Conservation (phyloP, 2,113 vertebrate genomes). For the Urocynchramus pylzowi region DNA sequence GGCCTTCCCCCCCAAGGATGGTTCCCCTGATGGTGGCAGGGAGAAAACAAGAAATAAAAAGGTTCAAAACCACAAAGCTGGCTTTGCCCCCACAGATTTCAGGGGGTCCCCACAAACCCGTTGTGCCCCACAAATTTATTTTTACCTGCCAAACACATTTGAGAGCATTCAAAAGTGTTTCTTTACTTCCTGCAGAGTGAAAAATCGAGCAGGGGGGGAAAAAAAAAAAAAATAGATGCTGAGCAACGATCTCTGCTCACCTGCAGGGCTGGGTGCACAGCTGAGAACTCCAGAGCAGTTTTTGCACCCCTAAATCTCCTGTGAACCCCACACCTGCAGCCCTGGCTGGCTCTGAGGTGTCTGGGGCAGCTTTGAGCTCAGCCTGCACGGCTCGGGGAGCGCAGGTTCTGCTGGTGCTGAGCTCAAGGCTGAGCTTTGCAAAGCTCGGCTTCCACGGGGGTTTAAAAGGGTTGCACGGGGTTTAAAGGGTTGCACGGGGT, state of each 20-base stretch:
- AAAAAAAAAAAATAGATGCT: neutral
- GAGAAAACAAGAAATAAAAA: too few species aligned
- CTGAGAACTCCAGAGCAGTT: neutral
- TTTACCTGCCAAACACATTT: neutral
- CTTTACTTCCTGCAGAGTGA: conserved; percentile 20
- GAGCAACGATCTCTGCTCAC: conserved; percentile 54
- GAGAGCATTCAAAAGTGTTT: neutral
- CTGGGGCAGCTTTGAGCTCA: too few species aligned
- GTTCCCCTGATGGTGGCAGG: too few species aligned
- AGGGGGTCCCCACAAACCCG: neutral
- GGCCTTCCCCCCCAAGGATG: too few species aligned
- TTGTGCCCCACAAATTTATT: neutral
- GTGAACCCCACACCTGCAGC: conserved; percentile 19
- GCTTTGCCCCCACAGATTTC: neutral
- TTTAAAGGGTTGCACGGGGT: too few species aligned
- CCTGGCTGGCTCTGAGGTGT: too few species aligned
- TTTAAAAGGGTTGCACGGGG: too few species aligned
- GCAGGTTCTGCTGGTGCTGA: too few species aligned
- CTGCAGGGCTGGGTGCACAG: conserved; percentile 39
- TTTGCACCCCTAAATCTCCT: neutral
- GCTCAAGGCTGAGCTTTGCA: too few species aligned
- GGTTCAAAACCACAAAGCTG: too few species aligned
- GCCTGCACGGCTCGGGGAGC: too few species aligned
- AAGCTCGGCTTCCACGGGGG: too few species aligned
- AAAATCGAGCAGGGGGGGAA: neutral